Conservation (phyloP, 2,113 vertebrate genomes). For the Pteronura brasiliensis region DNA sequence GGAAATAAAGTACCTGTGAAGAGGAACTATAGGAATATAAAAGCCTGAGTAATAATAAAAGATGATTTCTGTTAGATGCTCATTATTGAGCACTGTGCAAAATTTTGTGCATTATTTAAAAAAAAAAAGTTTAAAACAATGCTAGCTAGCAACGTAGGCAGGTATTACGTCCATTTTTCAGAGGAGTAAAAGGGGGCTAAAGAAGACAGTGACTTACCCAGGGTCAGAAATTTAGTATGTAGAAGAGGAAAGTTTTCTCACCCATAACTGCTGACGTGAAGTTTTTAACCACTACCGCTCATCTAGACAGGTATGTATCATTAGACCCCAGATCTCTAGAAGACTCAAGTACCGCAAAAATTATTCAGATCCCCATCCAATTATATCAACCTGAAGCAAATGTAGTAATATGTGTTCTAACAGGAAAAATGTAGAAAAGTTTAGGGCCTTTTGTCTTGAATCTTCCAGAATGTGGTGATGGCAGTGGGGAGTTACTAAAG, state of each 20-base stretch:
- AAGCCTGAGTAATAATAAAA: not conserved
- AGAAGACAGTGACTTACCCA: not conserved
- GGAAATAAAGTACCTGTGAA: not conserved
- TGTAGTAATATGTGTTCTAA: not conserved
- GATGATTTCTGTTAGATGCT: not conserved
- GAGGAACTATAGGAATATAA: not conserved
- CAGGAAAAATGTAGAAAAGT: not conserved
- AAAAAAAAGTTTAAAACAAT: not conserved
- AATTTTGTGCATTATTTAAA: not conserved
- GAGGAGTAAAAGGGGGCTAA: not conserved
- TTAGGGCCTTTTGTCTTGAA: not conserved
- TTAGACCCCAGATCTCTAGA: not conserved
- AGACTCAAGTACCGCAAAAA: not conserved
- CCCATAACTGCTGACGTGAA: not conserved
- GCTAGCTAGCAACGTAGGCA: not conserved
- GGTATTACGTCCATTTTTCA: not conserved
- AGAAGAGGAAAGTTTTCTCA: not conserved
- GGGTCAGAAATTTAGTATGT: not conserved
- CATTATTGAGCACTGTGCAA: not conserved
- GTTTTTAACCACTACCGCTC: not conserved
- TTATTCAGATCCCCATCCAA: not conserved
- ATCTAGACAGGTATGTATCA: not conserved
- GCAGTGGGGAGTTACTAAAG: not conserved
- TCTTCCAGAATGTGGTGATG: not conserved
- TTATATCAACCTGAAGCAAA: not conserved